Conservation (phyloP, 2,888 invertebrate genomes). For the Polia nebulosa region DNA sequence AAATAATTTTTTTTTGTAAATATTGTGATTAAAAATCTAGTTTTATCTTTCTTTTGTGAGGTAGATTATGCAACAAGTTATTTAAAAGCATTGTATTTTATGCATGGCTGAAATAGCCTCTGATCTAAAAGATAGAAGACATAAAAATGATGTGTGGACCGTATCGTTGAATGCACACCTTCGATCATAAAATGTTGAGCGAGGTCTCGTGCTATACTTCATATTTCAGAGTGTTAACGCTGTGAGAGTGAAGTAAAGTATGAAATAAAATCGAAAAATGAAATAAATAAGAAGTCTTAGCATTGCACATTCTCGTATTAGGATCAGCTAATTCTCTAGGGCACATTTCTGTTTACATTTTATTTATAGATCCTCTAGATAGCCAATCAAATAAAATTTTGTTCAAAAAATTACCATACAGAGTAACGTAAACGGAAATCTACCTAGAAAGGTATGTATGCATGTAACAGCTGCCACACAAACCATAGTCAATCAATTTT, state of each 20-base stretch:
- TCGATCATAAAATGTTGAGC: conserved; percentile 75
- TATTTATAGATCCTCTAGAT: conserved; percentile 32
- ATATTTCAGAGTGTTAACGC: conserved; percentile 76
- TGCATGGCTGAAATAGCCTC: background rate
- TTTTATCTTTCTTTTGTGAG: background rate
- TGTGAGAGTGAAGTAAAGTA: conserved; percentile 86
- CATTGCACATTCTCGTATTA: conserved; percentile 90
- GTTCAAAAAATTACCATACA: conserved; percentile 9
- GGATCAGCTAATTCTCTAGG: conserved; percentile 86
- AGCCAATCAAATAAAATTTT: conserved; percentile 21
- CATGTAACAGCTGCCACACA: conserved; percentile 90
- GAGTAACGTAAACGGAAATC: conserved; percentile 82
- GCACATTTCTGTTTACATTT: conserved; percentile 82
- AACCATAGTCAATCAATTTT: conserved; percentile 81
- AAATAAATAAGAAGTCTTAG: conserved; percentile 87
- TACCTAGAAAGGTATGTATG: conserved; percentile 85
- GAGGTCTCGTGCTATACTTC: conserved; percentile 83
- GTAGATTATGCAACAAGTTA: conserved; percentile 9
- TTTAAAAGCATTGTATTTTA: conserved; percentile 23
- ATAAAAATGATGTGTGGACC: conserved; percentile 66
- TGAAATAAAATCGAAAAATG: conserved; percentile 86
- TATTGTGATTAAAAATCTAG: too few relatives aligned
- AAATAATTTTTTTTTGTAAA: too few relatives aligned
- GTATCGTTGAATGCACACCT: conserved; percentile 77
- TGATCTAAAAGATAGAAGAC: conserved; percentile 29